Base-by-base conservation (phyloP, 1,140 invertebrate genomes). In the Pseudoatta argentina region DNA sequence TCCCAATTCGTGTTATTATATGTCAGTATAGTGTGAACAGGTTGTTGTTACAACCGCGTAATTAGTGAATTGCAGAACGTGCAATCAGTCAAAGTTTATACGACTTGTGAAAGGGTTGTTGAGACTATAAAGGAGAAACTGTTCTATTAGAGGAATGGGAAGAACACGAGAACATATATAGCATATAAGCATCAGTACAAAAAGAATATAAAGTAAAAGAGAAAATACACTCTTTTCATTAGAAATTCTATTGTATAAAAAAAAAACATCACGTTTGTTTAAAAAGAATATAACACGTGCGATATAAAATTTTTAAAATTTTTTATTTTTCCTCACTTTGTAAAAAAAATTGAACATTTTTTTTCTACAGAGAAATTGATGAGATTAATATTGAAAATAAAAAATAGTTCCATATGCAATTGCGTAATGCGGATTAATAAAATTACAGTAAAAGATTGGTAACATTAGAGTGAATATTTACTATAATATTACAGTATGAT, bases 41-140 rank as follows among this genome's bases (percentile, higher is more conserved):
- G 39, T 39, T 83, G 67, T 63, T 77, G 39, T 85, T 78, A 69
- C 75, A 51, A 78, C n/a, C 53, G 53, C 21, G 21, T 88, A 85
- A 85, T 88, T 88, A 88, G 67, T 61, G 16, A 86, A 75, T 85
- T 88, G 61, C 51, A 24, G 76, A 66, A 78, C 83, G 61, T n/a
- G 51, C 18, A n/a, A 71, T 78, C 44, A 21, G 3, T 63, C 64
- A 71, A 59, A 24, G 85, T 51, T 79, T 44, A 59, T 14, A 53
- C 53, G 21, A 48, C 24, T 82, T 18, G 30, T 72, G 39, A 73
- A 82, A 82, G 66, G 66, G 3, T n/a, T 16, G 16, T 2, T 39
- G 24, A 27, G 48, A 34, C 16, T 24, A 59, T 30, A 59, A 48
- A 82, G 61, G 34, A 18, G 39, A 61, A 24, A 34, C 30, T 10